Base-by-base conservation (phyloP, 2,888 invertebrate genomes). In the Clusia tigrina region DNA sequence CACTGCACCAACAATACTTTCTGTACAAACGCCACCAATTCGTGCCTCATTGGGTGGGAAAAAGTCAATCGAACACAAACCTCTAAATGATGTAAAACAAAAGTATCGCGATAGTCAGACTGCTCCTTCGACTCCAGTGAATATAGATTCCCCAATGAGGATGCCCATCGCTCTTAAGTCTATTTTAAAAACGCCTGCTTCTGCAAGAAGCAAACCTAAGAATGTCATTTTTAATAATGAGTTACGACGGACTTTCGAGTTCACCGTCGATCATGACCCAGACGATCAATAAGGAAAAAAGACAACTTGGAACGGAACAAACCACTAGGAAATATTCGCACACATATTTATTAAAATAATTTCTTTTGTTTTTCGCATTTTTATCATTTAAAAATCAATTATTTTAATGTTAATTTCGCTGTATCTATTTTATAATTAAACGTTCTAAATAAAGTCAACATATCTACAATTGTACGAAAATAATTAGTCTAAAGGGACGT, bases 141-240 rank as follows among this genome's bases (percentile, higher is more conserved):
- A 18, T 12, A 51, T 12, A 32, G 23, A 37, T 24, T 10, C 22
- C 12, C 51, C 18, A 12, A 2, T 23, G 23, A 12, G 20, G 26
- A 54, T 58, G 37, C 58, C 58, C 18, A 65, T 59, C 9, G 56
- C 62, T 2, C 72, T 76, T 1, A 73, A 76, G 58, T 80, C 81
- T 0, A 82, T 82, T 20, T 59, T 82, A 0, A 82, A 81, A 62
- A 82, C 82, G 0, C 82, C 82, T 0, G 82, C 80, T 1, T 77
- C 79, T 0, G 66, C 67, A 0, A 69, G 71, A 54, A 67, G 69
- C 1, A 73, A 46, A 2, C 63, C 64, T 2, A 75, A 71, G 2
- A 76, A 71, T 32, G 80, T 82, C 10, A 58, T 76, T 15, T 82
- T 82, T 57, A 78, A 78, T 60, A 75, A 80, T 26, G 72, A 78